Conservation (phyloP, 2,888 invertebrate genomes). For the Tanypteryx hageni region DNA sequence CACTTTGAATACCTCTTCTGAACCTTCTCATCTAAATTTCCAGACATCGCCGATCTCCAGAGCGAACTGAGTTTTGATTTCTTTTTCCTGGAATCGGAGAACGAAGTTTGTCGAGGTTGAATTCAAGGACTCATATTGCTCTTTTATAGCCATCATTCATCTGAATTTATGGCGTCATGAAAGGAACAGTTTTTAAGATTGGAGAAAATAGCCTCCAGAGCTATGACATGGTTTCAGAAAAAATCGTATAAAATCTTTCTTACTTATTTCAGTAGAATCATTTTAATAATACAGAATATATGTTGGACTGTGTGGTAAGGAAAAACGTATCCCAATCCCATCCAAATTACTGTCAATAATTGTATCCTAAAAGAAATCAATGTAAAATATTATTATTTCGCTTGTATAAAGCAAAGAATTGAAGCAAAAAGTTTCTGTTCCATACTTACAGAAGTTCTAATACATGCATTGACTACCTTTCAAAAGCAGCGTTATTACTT, state of each 20-base stretch:
- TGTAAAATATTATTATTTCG: too few species aligned
- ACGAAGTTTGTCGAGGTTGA: constrained; percentile 8
- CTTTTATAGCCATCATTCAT: neutral
- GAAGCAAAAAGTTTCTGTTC: too few species aligned
- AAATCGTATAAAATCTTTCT: neutral
- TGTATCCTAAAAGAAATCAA: too few species aligned
- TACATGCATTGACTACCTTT: too few species aligned
- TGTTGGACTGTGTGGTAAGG: too few species aligned
- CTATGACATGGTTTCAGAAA: neutral
- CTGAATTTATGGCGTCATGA: neutral
- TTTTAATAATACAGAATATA: too few species aligned
- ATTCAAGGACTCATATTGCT: constrained; percentile 10
- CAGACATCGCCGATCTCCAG: neutral
- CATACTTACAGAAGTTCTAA: too few species aligned
- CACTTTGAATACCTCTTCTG: neutral
- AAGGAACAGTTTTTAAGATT: neutral
- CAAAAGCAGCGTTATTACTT: too few species aligned
- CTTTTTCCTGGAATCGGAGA: neutral
- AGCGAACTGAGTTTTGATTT: neutral
- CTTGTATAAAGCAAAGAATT: too few species aligned
- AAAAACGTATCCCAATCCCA: too few species aligned
- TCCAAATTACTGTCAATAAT: too few species aligned
- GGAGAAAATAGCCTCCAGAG: neutral
- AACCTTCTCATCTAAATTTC: constrained; percentile 1
- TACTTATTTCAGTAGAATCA: neutral